Evolutionary conservation across 2,888 invertebrate genomes (phyloP).

Genomic region (Serrognathus titanus): DNA sequence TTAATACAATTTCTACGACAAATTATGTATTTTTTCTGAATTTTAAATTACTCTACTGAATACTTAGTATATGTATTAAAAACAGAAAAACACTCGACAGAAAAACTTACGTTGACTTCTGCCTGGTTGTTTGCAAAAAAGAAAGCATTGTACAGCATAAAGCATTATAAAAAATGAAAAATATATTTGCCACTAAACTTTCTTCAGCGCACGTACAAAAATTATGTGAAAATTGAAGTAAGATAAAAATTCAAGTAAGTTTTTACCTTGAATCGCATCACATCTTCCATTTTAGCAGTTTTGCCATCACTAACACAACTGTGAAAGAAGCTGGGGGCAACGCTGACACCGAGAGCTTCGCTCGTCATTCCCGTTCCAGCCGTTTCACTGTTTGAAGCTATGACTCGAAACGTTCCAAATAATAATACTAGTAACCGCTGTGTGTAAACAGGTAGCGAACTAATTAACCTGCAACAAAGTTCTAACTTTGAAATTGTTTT

Average conservation of each 20-base stretch:
- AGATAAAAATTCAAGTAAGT: conserved; percentile 18
- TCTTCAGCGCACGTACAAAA: background rate
- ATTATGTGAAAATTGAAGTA: background rate
- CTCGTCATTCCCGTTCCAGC: conserved; percentile 92
- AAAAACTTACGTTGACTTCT: conserved; percentile 69
- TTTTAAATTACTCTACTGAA: background rate
- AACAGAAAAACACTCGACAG: conserved; percentile 1
- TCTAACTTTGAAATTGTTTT: too few species aligned
- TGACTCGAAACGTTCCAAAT: conserved; percentile 95
- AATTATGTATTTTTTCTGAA: background rate
- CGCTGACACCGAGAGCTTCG: conserved; percentile 91
- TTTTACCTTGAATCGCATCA: conserved; percentile 86
- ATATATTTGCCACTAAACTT: background rate
- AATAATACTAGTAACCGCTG: conserved; percentile 91
- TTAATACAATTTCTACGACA: background rate
- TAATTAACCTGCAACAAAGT: conserved; percentile 66
- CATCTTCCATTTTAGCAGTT: conserved; percentile 94
- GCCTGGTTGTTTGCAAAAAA: conserved; percentile 57
- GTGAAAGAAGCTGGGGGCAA: conserved; percentile 94
- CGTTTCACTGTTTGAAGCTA: conserved; percentile 87
- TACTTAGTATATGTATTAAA: background rate
- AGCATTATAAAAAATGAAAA: conserved; percentile 22
- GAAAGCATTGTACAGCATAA: conserved; percentile 49
- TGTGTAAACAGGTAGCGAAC: conserved; percentile 82
- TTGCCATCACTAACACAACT: conserved; percentile 93